Percentiles rank a stretch among this genome's conserved stretches.
phyloP scores from a whole-genome alignment of 2,888 invertebrate species.

The Eupithecia subumbrata region DNA sequence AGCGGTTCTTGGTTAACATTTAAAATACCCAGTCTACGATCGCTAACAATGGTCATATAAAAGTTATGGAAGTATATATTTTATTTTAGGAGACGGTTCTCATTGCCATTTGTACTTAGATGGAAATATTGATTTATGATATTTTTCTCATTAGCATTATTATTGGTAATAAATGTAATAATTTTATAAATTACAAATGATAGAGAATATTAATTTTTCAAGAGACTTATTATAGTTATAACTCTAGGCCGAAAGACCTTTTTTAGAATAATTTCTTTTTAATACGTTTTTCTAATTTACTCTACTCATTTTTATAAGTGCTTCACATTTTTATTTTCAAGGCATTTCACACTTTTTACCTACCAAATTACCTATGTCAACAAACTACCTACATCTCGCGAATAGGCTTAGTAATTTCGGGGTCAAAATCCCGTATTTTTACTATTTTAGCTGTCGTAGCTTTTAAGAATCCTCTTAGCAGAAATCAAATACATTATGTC shows the following conservation, averaged over 20 bases:
- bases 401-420: not conserved
- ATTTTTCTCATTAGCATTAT: not conserved
- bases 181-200: not conserved
- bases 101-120: constrained; percentile 11
- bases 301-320: not conserved
- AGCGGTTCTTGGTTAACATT: not conserved
- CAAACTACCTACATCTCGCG: not conserved
- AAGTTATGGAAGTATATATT: not conserved
- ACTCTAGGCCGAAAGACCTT: not conserved
- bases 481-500: not conserved
- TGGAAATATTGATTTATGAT: not conserved
- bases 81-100: constrained; percentile 12
- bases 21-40: not conserved
- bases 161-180: not conserved
- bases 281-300: not conserved
- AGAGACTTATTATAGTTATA: not conserved
- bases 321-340: constrained; percentile 8
- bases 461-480: not conserved
- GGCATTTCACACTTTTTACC: constrained; percentile 3
- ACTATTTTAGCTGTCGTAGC: not conserved
- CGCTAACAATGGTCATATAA: not conserved
- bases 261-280: not conserved
- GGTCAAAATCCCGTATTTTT: not conserved
- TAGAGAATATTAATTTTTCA: not conserved
- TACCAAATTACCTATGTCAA: constrained; percentile 1